Conservation (phyloP, 2,113 vertebrate genomes). For the Sinocyclocheilus anophthalmus region DNA sequence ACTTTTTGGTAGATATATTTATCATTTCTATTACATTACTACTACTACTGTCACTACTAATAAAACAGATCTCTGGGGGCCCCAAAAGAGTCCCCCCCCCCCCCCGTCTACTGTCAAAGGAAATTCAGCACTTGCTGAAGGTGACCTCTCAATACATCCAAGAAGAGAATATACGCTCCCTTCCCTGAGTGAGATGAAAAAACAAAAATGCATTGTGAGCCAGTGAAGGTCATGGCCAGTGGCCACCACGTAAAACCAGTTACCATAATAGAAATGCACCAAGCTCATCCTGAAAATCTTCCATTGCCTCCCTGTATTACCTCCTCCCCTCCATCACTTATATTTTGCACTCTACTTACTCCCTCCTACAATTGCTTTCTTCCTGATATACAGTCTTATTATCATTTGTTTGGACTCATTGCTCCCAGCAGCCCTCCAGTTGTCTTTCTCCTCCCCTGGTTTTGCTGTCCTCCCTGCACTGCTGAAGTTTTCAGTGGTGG, state of each 20-base stretch:
- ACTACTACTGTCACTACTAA: no score
- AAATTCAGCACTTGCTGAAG: not conserved
- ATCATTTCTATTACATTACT: no score
- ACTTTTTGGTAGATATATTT: no score
- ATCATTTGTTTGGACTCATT: conserved; percentile 9
- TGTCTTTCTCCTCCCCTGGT: not conserved
- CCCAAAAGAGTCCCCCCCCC: no score
- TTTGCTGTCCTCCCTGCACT: not conserved
- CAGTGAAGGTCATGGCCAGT: conserved; percentile 36
- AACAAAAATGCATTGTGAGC: not conserved
- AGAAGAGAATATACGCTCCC: conserved; percentile 1
- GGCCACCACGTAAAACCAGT: conserved; percentile 36
- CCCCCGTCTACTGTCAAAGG: not conserved
- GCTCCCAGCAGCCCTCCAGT: not conserved
- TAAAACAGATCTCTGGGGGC: no score
- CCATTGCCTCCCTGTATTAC: not conserved
- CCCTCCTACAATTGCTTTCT: not conserved
- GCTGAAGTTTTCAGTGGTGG: not conserved
- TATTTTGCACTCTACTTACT: not conserved
- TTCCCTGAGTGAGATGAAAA: not conserved
- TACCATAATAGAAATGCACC: conserved; percentile 25
- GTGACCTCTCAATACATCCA: not conserved
- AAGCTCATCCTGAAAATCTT: not conserved
- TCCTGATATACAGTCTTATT: not conserved
- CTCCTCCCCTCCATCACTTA: not conserved